These are phyloP conservation scores for Penaeus chinensis DNA, from an alignment of 1,140 invertebrate genomes.

Conservation along the genomic window DNA sequence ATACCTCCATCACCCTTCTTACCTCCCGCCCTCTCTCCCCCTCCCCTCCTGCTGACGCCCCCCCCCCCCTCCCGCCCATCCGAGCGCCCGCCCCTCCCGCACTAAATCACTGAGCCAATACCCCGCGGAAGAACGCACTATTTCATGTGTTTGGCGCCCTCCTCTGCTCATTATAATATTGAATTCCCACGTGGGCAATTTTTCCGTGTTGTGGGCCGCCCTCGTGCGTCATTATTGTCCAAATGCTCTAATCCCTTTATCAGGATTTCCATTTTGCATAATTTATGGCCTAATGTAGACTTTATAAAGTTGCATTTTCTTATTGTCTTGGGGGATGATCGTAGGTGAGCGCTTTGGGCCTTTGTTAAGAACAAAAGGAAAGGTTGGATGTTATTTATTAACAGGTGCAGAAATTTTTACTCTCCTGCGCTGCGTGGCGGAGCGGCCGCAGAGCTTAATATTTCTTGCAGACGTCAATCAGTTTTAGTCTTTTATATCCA, in stretches of 20 bases:
- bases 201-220: constrained; percentile 48
- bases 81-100: constrained; percentile 22
- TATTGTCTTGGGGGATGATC: neutral
- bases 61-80: neutral
- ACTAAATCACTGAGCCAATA: constrained; percentile 48
- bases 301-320: constrained; percentile 3
- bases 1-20: neutral
- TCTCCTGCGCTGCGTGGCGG: too few relatives aligned
- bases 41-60: neutral
- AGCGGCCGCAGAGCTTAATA: too few relatives aligned
- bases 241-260: constrained; percentile 56
- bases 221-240: constrained; percentile 48
- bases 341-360: too few relatives aligned
- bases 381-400: too few relatives aligned
- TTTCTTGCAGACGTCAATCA: too few relatives aligned
- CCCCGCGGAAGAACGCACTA: constrained; percentile 51
- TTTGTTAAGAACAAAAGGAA: too few relatives aligned
- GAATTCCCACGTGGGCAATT: constrained; percentile 46
- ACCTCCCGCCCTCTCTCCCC: neutral
- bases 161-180: constrained; percentile 56
- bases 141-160: constrained; percentile 49
- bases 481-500: too few relatives aligned
- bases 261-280: constrained; percentile 57
- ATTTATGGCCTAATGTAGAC: constrained; percentile 42
- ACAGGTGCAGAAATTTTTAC: too few relatives aligned